Base-by-base conservation (phyloP, 2,888 invertebrate species). In the Leptodirus hochenwartii region DNA sequence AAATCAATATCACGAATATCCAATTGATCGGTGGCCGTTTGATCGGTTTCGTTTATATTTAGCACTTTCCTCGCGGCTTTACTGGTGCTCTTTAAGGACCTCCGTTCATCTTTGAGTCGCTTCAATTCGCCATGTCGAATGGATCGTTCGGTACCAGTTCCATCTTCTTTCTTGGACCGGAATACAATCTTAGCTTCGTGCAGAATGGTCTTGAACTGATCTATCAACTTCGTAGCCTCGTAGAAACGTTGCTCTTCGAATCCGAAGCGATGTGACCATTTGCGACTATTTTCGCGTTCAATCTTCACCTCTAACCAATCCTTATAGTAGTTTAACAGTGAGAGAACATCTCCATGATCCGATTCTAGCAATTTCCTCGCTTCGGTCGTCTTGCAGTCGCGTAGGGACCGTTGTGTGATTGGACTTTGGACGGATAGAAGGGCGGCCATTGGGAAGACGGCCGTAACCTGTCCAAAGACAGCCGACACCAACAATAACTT, bases 191-290 rank as follows among this genome's bases (percentile, higher is more conserved):
- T 45, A 1, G 52, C 53, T 8, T 53, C 80, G 59, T 72, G 71
- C 9, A 93, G 59, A 34, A 91, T 64, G 31, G 78, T 75, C 46
- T 79, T 69, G 44, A 93, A 81, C 54, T 98, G 98, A 14, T 76
- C 68, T 17, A 90, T 67, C 4, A 98, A 59, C 58, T 96, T 96
- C 0, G 84, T 85, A 46, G 91, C 79, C 56, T 98, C 98, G 47
- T 95, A 98, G 46, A 98, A 78, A 13, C 98, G 61, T 53, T 98
- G 95, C 50, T 98, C 96, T 54, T 98, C 96, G 5, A 98, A 62
- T 0, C 91, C 93, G 33, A 90, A 62, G 32, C 80, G 66, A 38
- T 69, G 69, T 42, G 93, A 88, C 96, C 98, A 98, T 34, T 72
- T 69, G 25, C 74, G 63, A 0, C 73, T 68, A 30, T 44, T 51